Evolutionary conservation across 2,888 invertebrate species (phyloP), one percentile per base, ranked within the genome.

Genomic region (Scelioninae gen. 1): DNA sequence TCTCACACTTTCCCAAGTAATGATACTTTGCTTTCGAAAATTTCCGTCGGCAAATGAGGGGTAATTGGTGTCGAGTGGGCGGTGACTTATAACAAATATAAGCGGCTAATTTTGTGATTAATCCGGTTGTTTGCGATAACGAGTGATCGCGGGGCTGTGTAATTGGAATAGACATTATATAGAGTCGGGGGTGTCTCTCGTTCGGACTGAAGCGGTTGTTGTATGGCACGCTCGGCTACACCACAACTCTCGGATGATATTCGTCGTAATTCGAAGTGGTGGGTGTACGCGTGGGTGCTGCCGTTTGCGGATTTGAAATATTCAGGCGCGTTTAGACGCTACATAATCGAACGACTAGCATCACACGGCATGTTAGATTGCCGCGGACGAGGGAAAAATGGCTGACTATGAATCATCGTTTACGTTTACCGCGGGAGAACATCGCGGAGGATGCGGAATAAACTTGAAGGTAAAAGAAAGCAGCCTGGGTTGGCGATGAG

Each of bases 261-360:
- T 68, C 79, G 72, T 77, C 69, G 80, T 74, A 71, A 76, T 79
- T 66, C 60, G 53, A 53, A 69, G 60, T 53, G 31, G 84, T 80
- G 82, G 82, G 84, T 82, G 84, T 81, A 16, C 93, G 93, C 93
- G 93, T 86, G 85, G 85, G 86, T 76, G 79, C 51, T 55, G 62
- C 71, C 76, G 78, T 81, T 82, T 62, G 72, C 76, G 65, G 77
- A 82, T 85, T 84, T 84, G 79, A 82, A 87, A 82, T 83, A 80
- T 80, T 77, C 82, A 79, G 66, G 62, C 79, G 81, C 82, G 78
- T 72, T 71, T 72, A 84, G 81, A 74, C 55, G 69, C 81, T 69
- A 63, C 55, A 63, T 55, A 81, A 81, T 75, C 75, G 63, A 63
- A 66, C 55, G 53, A 8, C 55, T 56, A 47, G 66, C 77, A 63